phyloP scores from a whole-genome alignment of 2,797 vertebrate species.

The Microcaecilia unicolor region DNA sequence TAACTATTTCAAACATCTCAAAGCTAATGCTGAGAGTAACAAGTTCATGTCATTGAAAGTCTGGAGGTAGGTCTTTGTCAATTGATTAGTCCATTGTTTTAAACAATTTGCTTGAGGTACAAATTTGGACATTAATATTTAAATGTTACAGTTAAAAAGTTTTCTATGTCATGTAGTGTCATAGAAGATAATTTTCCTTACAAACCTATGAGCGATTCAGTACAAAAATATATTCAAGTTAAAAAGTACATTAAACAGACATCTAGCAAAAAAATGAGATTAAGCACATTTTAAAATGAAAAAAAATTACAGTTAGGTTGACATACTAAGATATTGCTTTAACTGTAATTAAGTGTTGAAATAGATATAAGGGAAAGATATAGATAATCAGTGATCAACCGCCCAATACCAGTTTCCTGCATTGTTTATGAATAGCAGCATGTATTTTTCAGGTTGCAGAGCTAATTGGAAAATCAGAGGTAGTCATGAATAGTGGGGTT shows the following conservation, averaged over 20 bases:
- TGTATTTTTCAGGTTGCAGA: slow-evolving; percentile 63
- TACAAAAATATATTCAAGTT: slow-evolving; percentile 92
- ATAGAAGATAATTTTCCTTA: slow-evolving; percentile 66
- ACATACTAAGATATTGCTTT: slow-evolving; percentile 54
- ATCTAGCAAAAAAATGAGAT: slow-evolving; percentile 65
- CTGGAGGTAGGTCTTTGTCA: slow-evolving; percentile 90
- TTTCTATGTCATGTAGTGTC: slow-evolving; percentile 62
- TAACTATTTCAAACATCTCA: slow-evolving; percentile 54
- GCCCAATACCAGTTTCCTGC: slow-evolving; percentile 56
- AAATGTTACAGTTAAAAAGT: slow-evolving; percentile 60
- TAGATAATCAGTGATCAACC: slow-evolving; percentile 51
- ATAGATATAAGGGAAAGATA: slow-evolving; percentile 33
- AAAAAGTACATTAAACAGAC: slow-evolving; percentile 75
- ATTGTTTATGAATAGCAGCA: slow-evolving; percentile 74
- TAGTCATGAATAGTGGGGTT: slow-evolving; percentile 80
- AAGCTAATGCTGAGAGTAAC: slow-evolving; percentile 59
- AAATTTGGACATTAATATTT: slow-evolving; percentile 72
- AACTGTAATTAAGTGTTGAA: slow-evolving; percentile 64
- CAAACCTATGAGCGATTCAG: slow-evolving; percentile 73
- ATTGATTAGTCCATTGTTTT: slow-evolving; percentile 73
- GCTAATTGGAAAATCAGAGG: slow-evolving; percentile 78
- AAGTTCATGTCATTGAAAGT: slow-evolving; percentile 69
- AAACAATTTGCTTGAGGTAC: slow-evolving; percentile 92
- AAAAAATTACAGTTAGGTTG: slow-evolving; percentile 56
- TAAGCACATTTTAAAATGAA: slow-evolving; percentile 49